Conservation (phyloP, 2,113 vertebrate genomes). For the Sturnus vulgaris region DNA sequence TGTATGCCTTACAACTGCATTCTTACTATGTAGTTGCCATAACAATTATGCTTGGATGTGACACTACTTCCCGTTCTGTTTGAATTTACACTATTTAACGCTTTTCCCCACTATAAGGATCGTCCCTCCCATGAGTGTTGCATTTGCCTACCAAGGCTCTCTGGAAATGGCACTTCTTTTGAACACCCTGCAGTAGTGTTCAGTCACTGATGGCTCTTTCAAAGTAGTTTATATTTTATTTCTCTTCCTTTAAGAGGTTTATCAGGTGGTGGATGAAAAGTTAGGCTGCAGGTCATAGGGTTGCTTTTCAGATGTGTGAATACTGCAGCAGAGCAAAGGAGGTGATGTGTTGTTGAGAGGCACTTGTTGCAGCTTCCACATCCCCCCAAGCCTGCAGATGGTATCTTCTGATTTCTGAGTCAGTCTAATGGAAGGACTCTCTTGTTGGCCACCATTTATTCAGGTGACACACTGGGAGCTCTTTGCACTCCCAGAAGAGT, state of each 20-base stretch:
- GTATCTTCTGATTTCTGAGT: not conserved
- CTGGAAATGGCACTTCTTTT: not conserved
- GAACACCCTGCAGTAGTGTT: not conserved
- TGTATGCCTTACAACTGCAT: slow-evolving; percentile 5
- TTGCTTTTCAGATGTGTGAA: not conserved
- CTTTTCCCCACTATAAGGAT: slow-evolving; percentile 37
- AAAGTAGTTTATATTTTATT: not conserved
- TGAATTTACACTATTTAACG: slow-evolving; percentile 18
- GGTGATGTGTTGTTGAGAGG: not conserved
- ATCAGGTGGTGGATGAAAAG: not conserved
- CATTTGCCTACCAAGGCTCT: slow-evolving; percentile 30
- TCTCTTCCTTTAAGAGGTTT: not conserved
- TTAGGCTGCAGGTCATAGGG: not conserved
- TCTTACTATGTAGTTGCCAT: slow-evolving; percentile 57
- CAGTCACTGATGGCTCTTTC: slow-evolving; percentile 27
- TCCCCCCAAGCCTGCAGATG: not conserved
- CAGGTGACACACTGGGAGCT: not conserved
- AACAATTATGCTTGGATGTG: slow-evolving; percentile 56
- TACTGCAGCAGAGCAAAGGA: not conserved
- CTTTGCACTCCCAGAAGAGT: not conserved
- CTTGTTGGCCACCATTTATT: not conserved
- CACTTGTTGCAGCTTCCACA: not conserved
- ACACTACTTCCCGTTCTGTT: slow-evolving; percentile 47
- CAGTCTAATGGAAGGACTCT: not conserved
- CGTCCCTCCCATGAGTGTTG: not conserved